Conservation (phyloP, 1,140 invertebrate species). For the Drusus annulatus region DNA sequence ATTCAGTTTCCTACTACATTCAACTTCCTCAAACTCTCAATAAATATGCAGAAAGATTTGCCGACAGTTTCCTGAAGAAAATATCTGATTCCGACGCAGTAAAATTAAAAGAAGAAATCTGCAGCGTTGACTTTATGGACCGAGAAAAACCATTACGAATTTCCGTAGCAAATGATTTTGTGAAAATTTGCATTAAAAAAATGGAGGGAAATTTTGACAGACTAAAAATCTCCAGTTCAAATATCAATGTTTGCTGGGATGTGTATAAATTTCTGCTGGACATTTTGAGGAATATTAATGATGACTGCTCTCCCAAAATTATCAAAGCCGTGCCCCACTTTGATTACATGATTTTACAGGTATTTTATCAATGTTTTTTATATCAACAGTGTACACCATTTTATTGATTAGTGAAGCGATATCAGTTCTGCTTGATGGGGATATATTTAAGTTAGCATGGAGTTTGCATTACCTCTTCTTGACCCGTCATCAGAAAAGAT, state of each 20-base stretch:
- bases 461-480: too few relatives aligned
- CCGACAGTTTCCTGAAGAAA: background rate
- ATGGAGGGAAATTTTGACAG: background rate
- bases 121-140: background rate
- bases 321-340: conserved; percentile 20
- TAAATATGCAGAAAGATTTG: conserved; percentile 17
- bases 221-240: conserved; percentile 1
- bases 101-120: background rate
- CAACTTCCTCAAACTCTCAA: background rate
- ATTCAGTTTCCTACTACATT: conserved; percentile 6
- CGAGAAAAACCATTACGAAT: background rate
- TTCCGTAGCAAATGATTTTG: background rate
- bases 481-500: background rate
- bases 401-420: too few relatives aligned
- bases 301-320: background rate
- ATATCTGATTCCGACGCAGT: background rate
- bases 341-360: conserved; percentile 37
- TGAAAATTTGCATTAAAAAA: conserved; percentile 3
- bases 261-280: conserved; percentile 4
- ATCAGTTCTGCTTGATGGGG: too few relatives aligned
- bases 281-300: conserved; percentile 14
- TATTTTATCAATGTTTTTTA: background rate
- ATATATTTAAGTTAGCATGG: too few relatives aligned
- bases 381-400: background rate
- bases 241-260: background rate